Conservation (phyloP, 2,888 invertebrate genomes). For the Auanema freiburgensis region DNA sequence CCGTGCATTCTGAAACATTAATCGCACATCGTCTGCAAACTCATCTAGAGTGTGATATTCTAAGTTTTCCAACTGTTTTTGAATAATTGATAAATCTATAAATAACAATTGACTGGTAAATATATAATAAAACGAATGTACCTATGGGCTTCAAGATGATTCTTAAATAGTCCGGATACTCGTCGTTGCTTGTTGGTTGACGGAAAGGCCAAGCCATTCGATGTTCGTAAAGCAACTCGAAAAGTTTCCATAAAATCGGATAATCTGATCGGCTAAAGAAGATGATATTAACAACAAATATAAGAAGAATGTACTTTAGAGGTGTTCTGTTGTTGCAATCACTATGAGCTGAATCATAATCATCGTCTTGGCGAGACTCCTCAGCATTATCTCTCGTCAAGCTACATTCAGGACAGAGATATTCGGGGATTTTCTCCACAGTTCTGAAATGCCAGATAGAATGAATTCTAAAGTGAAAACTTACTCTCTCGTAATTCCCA, state of each 20-base stretch:
- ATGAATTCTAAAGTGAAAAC: constrained; percentile 23
- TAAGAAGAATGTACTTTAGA: constrained; percentile 7
- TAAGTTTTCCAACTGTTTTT: constrained; percentile 56
- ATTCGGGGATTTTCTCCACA: constrained; percentile 91
- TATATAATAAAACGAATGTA: constrained; percentile 48
- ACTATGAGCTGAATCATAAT: constrained; percentile 22
- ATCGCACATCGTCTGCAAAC: constrained; percentile 95
- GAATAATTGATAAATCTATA: constrained; percentile 86
- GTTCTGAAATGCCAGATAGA: constrained; percentile 67
- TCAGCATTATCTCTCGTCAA: not conserved
- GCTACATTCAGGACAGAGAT: constrained; percentile 90
- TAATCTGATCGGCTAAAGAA: constrained; percentile 38
- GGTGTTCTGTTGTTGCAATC: constrained; percentile 6
- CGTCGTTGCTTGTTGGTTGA: constrained; percentile 91
- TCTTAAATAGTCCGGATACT: constrained; percentile 94
- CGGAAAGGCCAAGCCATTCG: constrained; percentile 92
- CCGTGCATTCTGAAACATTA: constrained; percentile 92
- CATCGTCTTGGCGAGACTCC: constrained; percentile 1
- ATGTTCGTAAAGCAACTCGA: constrained; percentile 38
- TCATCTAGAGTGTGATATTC: constrained; percentile 70
- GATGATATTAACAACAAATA: not conserved
- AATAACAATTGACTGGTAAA: constrained; percentile 3
- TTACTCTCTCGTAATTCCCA: constrained; percentile 72
- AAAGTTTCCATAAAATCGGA: constrained; percentile 31
- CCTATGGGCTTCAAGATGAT: constrained; percentile 68